Evolutionary conservation across 2,113 vertebrate species (phyloP).

Genomic region (Scomber colias): DNA sequence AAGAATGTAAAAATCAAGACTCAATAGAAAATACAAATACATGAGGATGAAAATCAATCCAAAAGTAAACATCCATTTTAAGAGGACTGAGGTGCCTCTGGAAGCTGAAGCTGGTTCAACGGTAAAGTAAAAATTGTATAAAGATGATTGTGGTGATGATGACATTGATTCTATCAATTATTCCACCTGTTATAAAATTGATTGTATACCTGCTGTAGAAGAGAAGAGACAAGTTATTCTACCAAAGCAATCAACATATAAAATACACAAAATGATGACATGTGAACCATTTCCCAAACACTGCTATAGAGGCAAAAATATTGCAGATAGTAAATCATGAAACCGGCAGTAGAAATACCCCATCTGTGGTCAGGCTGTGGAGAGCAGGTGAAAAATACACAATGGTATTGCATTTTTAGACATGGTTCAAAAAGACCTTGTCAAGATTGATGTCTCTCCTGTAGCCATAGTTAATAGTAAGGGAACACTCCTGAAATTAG

Average conservation of each 20-base stretch:
- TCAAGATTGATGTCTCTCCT: constrained; percentile 83
- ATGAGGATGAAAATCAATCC: constrained; percentile 50
- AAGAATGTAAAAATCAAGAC: constrained; percentile 54
- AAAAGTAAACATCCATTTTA: constrained; percentile 43
- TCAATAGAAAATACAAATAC: constrained; percentile 54
- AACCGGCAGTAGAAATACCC: constrained; percentile 51
- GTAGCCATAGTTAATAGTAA: constrained; percentile 83
- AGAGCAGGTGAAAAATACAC: constrained; percentile 74
- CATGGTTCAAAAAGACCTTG: constrained; percentile 83
- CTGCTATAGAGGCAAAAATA: constrained; percentile 53
- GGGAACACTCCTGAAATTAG: constrained; percentile 84
- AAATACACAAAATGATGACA: constrained; percentile 48
- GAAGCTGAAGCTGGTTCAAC: constrained; percentile 26
- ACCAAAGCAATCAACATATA: constrained; percentile 51
- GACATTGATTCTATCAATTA: constrained; percentile 42
- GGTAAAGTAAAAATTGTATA: constrained; percentile 36
- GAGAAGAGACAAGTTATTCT: constrained; percentile 26
- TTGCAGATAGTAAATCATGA: constrained; percentile 62
- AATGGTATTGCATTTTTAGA: constrained; percentile 76
- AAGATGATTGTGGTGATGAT: constrained; percentile 47
- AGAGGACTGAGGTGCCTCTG: constrained; percentile 17
- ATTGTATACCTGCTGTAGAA: constrained; percentile 29
- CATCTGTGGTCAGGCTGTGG: constrained; percentile 49
- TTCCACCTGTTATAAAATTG: constrained; percentile 45
- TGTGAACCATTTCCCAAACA: constrained; percentile 47